phyloP scores from a whole-genome alignment of 2,797 vertebrate genomes.

The Apogon talboti region DNA sequence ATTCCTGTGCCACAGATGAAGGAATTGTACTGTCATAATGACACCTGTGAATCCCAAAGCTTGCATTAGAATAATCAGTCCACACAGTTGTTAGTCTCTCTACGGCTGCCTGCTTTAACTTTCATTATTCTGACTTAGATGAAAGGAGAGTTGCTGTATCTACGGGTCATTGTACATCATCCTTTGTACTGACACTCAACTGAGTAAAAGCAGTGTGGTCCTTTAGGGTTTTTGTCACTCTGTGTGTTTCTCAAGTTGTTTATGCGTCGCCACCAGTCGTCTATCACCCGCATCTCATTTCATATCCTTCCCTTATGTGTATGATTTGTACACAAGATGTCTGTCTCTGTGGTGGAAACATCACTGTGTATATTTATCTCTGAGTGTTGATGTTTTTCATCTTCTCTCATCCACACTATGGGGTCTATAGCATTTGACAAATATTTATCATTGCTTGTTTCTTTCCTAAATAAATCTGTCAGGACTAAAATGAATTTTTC shows the following conservation, averaged over 20 bases:
- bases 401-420: conserved; percentile 18
- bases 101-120: conserved; percentile 45
- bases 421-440: conserved; percentile 16
- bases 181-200: conserved; percentile 59
- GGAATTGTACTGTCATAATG: neutral
- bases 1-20: conserved; percentile 14
- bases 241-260: conserved; percentile 59
- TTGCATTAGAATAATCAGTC: conserved; percentile 48
- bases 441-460: conserved; percentile 35
- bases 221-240: conserved; percentile 37
- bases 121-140: conserved; percentile 59
- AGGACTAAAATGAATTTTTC: conserved; percentile 1
- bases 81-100: conserved; percentile 34
- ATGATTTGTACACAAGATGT: conserved; percentile 3
- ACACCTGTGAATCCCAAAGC: conserved; percentile 26
- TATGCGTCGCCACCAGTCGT: conserved; percentile 53
- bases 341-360: conserved; percentile 12
- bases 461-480: conserved; percentile 18
- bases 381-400: conserved; percentile 37
- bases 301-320: conserved; percentile 16
- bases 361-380: conserved; percentile 12
- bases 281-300: conserved; percentile 41
- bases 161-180: conserved; percentile 53
- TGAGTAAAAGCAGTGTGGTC: conserved; percentile 50
- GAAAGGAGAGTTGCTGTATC: conserved; percentile 55